These are phyloP conservation scores for Thereva unica DNA, from an alignment of 2,888 invertebrate genomes.

Conservation along the genomic window DNA sequence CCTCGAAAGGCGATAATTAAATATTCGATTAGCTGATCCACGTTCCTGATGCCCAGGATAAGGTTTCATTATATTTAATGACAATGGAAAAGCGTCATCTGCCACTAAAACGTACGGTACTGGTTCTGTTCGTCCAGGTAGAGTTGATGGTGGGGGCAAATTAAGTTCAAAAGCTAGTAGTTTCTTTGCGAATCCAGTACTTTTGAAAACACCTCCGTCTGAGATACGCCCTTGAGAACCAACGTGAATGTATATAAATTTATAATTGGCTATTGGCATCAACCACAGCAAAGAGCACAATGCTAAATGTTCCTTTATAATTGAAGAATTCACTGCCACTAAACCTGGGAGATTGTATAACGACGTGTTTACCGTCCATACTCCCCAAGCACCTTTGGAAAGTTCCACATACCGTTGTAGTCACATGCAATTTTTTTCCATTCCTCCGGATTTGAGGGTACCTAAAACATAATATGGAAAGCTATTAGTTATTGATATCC, in stretches of 20 bases:
- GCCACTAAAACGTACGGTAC: slow-evolving; percentile 13
- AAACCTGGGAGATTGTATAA: not conserved
- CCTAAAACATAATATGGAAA: too few relatives aligned
- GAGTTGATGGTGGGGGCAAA: not conserved
- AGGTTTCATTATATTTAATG: slow-evolving; percentile 16
- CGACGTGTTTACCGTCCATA: not conserved
- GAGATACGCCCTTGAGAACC: slow-evolving; percentile 48
- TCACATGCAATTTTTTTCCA: too few relatives aligned
- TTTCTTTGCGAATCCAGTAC: not conserved
- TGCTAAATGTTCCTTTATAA: slow-evolving; percentile 48
- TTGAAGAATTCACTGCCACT: slow-evolving; percentile 47
- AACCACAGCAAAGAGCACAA: slow-evolving; percentile 48
- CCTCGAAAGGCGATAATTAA: not conserved
- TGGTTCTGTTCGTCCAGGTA: not conserved
- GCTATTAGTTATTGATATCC: too few relatives aligned
- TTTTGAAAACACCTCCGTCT: slow-evolving; percentile 44
- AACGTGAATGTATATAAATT: slow-evolving; percentile 49
- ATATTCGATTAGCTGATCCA: not conserved
- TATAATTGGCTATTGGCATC: slow-evolving; percentile 47
- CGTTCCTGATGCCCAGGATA: slow-evolving; percentile 3
- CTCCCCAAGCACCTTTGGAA: not conserved
- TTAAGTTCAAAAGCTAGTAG: not conserved
- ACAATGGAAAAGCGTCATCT: slow-evolving; percentile 1
- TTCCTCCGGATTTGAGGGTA: too few relatives aligned
- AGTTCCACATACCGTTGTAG: not conserved